These are phyloP conservation scores for Ptychoptera contaminata DNA, from an alignment of 2,888 invertebrate species.

Conservation along the genomic window DNA sequence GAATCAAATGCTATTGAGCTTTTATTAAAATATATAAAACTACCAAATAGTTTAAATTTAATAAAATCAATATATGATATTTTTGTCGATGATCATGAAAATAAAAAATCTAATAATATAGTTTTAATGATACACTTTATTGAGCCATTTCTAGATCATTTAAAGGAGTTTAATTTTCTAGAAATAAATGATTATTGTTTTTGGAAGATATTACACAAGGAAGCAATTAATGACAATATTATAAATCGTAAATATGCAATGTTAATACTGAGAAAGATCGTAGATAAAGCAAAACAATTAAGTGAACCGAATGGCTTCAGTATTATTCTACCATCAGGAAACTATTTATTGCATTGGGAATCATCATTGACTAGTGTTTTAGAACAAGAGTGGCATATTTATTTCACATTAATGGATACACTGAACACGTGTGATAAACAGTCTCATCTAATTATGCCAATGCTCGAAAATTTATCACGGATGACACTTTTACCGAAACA, in stretches of 20 bases:
- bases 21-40: background rate
- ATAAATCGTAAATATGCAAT: background rate
- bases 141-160: background rate
- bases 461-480: background rate
- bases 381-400: slow-evolving; percentile 1
- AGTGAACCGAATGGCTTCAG: background rate
- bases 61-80: too few relatives aligned
- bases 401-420: background rate
- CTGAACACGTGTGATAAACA: background rate
- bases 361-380: background rate
- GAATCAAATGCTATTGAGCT: too few relatives aligned
- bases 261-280: slow-evolving; percentile 2
- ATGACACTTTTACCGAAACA: too few relatives aligned
- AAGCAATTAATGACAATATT: background rate
- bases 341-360: background rate
- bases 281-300: background rate
- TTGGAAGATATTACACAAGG: background rate
- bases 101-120: too few relatives aligned
- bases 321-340: background rate
- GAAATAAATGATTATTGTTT: background rate
- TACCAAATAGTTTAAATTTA: background rate
- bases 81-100: too few relatives aligned
- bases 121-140: too few relatives aligned
- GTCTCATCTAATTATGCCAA: slow-evolving; percentile 6
- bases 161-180: background rate